phyloP scores from a whole-genome alignment of 2,797 vertebrate genomes.

The Falco peregrinus region DNA sequence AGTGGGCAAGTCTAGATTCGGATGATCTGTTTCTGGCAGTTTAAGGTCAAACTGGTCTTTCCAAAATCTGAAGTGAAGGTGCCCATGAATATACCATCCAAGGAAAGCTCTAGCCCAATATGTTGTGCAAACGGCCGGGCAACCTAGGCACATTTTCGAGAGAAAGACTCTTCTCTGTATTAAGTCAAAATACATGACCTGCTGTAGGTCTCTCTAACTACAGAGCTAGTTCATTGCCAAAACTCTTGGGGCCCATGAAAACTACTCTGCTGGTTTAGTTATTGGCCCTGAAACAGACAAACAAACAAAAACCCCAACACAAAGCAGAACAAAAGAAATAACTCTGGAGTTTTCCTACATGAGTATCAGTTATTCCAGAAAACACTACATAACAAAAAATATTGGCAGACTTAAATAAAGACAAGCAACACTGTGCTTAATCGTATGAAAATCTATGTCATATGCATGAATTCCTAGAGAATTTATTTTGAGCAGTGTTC shows the following conservation, averaged over 20 bases:
- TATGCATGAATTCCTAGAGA: conserved; percentile 29
- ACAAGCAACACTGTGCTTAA: neutral
- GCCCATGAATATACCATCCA: conserved; percentile 67
- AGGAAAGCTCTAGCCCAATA: conserved; percentile 59
- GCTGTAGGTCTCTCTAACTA: neutral
- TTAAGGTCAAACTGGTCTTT: conserved; percentile 66
- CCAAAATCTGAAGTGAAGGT: conserved; percentile 68
- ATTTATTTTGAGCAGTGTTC: conserved; percentile 35
- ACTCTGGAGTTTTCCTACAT: neutral
- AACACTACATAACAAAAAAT: neutral
- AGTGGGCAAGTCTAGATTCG: conserved; percentile 31
- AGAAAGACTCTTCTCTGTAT: neutral
- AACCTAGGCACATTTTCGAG: neutral
- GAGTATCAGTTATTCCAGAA: neutral
- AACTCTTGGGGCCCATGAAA: neutral
- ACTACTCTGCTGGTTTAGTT: neutral
- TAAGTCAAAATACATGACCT: neutral
- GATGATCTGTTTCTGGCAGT: conserved; percentile 36
- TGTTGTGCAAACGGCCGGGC: neutral
- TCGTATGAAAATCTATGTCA: conserved; percentile 22
- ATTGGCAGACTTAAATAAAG: neutral
- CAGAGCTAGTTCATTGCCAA: neutral
- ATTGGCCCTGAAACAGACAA: neutral
- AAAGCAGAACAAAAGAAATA: neutral
- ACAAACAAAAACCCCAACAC: neutral